Evolutionary conservation across 2,888 invertebrate species (phyloP).

Genomic region (Diaphora mendica): DNA sequence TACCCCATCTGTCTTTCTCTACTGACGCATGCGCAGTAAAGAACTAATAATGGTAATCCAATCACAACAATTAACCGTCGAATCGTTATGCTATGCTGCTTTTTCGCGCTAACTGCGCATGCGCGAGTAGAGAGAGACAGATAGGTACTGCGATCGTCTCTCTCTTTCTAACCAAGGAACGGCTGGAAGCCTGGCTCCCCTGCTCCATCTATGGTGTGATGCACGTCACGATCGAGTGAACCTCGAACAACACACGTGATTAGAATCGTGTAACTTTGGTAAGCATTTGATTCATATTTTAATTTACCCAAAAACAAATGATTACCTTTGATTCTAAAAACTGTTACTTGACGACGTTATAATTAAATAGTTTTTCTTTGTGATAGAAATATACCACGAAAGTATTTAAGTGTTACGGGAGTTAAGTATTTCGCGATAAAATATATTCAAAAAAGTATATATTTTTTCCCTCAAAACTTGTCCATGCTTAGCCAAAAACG

Average conservation of each 20-base stretch:
- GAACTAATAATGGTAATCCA: no score
- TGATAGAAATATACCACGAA: neutral
- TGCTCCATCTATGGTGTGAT: no score
- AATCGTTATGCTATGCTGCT: no score
- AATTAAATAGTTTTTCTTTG: neutral
- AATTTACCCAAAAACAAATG: neutral
- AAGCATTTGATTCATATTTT: neutral
- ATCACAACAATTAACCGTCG: no score
- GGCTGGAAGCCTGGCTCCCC: no score
- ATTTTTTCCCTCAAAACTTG: neutral
- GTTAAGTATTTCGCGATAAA: neutral
- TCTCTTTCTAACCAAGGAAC: no score
- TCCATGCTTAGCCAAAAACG: neutral
- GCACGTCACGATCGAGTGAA: neutral
- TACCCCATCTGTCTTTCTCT: no score
- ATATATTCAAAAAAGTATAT: neutral
- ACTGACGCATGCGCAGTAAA: no score
- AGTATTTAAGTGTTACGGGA: neutral
- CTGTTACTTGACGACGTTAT: neutral
- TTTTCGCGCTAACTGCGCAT: no score
- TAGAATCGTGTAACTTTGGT: neutral
- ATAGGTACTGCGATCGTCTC: no score
- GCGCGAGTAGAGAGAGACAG: no score
- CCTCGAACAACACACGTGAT: neutral
- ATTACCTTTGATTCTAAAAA: neutral